Percentiles rank a stretch among this genome's conserved stretches.
Evolutionary conservation across 2,797 vertebrate genomes (phyloP).

Genomic region (Dryobates pubescens): DNA sequence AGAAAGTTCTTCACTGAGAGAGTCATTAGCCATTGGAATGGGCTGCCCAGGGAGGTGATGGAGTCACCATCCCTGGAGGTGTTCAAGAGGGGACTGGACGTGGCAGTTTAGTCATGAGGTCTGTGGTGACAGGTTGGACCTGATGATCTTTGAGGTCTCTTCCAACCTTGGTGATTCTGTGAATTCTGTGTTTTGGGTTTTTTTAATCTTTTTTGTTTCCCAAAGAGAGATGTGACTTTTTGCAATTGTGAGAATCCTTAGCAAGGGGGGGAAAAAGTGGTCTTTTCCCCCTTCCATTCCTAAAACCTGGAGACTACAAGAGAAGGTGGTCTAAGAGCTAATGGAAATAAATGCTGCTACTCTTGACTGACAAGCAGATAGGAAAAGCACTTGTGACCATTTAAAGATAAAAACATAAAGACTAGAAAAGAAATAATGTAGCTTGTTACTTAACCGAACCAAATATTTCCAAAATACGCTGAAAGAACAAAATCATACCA

Average conservation of each 20-base stretch:
- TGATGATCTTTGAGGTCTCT: too few species aligned
- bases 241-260: not conserved
- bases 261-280: not conserved
- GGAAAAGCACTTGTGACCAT: not conserved
- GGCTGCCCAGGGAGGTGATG: too few species aligned
- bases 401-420: not conserved
- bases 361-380: not conserved
- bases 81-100: too few species aligned
- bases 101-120: too few species aligned
- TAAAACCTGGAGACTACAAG: not conserved
- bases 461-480: conserved; percentile 35
- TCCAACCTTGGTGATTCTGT: too few species aligned
- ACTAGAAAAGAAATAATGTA: not conserved
- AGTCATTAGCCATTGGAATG: too few species aligned
- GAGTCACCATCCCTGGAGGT: too few species aligned
- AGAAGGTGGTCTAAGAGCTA: not conserved
- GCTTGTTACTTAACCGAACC: not conserved
- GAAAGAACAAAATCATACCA: not conserved
- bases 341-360: not conserved
- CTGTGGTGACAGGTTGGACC: too few species aligned
- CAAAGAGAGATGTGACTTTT: not conserved
- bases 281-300: not conserved
- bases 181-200: too few species aligned
- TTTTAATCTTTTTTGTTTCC: too few species aligned
- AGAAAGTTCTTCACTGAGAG: too few species aligned